A percentile compares a stretch with the other conserved stretches of the same genome.
Evolutionary conservation across 1,140 invertebrate species (phyloP).

Genomic region (Diorhabda elongata): DNA sequence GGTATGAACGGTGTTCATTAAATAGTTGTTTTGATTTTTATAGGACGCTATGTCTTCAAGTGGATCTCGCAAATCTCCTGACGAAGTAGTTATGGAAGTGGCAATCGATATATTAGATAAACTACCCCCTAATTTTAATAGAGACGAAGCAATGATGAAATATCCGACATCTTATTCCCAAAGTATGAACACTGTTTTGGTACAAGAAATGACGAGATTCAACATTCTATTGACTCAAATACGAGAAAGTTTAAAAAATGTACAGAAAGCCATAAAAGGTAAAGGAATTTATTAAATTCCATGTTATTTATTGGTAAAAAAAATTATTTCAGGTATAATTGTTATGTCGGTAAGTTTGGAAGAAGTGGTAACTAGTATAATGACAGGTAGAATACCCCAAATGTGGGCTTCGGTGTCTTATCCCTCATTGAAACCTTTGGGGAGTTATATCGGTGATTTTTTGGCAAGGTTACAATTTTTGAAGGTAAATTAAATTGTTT

Average conservation of each 20-base stretch:
- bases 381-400: conserved; percentile 76
- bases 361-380: conserved; percentile 77
- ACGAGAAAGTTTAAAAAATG: conserved; percentile 68
- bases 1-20: neutral
- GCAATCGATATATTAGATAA: conserved; percentile 66
- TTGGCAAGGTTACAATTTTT: conserved; percentile 74
- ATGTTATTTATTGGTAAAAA: neutral
- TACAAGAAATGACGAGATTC: conserved; percentile 90
- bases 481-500: conserved; percentile 58
- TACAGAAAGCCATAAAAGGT: conserved; percentile 90
- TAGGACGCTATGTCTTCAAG: conserved; percentile 46
- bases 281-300: conserved; percentile 15
- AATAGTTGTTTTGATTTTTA: neutral
- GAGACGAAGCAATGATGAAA: conserved; percentile 61
- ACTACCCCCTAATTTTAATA: conserved; percentile 71
- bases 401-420: conserved; percentile 85
- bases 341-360: conserved; percentile 86
- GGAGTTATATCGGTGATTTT: conserved; percentile 86
- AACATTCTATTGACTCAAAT: conserved; percentile 76
- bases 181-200: conserved; percentile 88
- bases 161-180: conserved; percentile 79
- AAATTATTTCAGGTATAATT: conserved; percentile 58
- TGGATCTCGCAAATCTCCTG: conserved; percentile 54
- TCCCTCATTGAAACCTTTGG: conserved; percentile 88
- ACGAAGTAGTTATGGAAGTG: conserved; percentile 67